phyloP scores from a whole-genome alignment of 2,113 vertebrate species.

The Halichoeres trimaculatus region DNA sequence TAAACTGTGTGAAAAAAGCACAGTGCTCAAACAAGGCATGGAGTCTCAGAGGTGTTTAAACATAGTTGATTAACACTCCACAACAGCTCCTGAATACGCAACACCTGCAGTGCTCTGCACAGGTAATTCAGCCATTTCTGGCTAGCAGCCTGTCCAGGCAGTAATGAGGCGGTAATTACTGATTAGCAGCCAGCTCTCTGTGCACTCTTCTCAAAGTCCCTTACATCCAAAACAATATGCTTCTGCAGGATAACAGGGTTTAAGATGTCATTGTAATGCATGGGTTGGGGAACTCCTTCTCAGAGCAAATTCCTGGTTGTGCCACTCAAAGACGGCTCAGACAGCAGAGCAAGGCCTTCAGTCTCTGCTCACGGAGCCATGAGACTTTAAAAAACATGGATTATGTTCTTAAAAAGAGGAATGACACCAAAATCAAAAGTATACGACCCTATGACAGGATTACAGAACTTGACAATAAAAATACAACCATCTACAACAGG shows the following conservation, averaged over 20 bases:
- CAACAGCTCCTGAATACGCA: slow-evolving; percentile 12
- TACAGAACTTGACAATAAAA: no score
- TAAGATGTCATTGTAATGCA: slow-evolving; percentile 25
- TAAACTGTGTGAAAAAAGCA: not conserved
- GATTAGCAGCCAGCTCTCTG: slow-evolving; percentile 43
- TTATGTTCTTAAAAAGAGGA: not conserved
- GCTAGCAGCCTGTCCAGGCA: slow-evolving; percentile 29
- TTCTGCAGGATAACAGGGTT: slow-evolving; percentile 15
- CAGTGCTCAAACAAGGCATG: not conserved
- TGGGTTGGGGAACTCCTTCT: slow-evolving; percentile 14
- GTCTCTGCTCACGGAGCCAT: not conserved
- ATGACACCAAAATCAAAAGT: not conserved
- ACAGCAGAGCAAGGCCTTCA: not conserved
- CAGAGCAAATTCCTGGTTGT: slow-evolving; percentile 1
- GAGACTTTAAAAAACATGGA: not conserved
- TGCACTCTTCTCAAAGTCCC: not conserved
- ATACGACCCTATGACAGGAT: no score
- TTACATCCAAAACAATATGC: slow-evolving; percentile 13
- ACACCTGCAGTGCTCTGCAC: slow-evolving; percentile 21
- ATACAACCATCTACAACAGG: no score
- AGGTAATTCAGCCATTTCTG: slow-evolving; percentile 37
- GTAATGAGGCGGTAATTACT: slow-evolving; percentile 60
- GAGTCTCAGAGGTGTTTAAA: not conserved
- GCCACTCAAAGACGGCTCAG: slow-evolving; percentile 31
- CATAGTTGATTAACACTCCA: slow-evolving; percentile 5